Evolutionary conservation across 2,888 invertebrate genomes (phyloP), one percentile per base, ranked within the genome.

Genomic region (Cephus pygmeus): DNA sequence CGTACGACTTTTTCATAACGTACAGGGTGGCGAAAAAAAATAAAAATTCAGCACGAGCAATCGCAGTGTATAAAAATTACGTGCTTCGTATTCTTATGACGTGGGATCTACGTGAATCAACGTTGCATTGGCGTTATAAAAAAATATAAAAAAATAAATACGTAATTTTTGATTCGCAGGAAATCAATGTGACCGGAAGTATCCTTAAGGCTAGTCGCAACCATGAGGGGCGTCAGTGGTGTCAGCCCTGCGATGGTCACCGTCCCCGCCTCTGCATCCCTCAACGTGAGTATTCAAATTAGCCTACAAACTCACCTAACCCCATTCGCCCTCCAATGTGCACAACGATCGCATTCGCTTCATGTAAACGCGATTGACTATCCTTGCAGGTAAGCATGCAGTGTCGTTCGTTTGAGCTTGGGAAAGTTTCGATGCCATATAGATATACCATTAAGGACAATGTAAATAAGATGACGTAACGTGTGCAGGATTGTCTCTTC

Each of bases 221-320:
- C 76, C 77, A 88, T 88, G 88, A 88, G 86, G 86, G 89, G 87
- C 83, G 87, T 87, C 81, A 86, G 84, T 77, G 82, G 81, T 69
- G 86, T 86, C 80, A 86, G 85, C 81, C 85, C 87, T 77, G 82
- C 84, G 78, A 85, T 87, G 85, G 86, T 89, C 81, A 88, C 86
- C 79, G 85, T 88, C 35, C 89, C 90, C 79, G 87, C 87, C 83
- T 88, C 90, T 75, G 84, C 87, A 77, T 89, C 89, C 56, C 82
- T 88, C 71, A 89, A 87, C 79, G 89, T 90, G 82, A 89, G 89
- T 88, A 80, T 71, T 31, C 31, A 15, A 71, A 71, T 71, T 71
- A 0, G 6, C 71, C 71, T 78, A 78, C 79, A 75, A 76, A 69
- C 12, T 3, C 35, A 12, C 79, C 80, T 81, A 81, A 83, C 81